Evolutionary conservation across 2,888 invertebrate species (phyloP), one percentile per base, ranked within the genome.

Genomic region (Hydropsyche betteni): DNA sequence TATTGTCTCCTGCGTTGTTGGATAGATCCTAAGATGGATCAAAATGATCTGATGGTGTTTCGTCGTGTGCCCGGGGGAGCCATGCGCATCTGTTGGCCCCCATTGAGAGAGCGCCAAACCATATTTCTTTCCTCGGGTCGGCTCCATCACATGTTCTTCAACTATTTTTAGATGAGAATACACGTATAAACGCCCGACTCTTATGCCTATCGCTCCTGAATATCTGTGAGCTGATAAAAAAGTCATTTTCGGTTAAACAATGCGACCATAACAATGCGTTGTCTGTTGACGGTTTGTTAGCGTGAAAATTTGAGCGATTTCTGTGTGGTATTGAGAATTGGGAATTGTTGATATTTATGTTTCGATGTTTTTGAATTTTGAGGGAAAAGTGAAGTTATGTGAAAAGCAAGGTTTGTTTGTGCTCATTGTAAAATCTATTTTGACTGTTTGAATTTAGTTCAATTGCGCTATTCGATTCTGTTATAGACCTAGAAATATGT

Each of bases 81-180:
- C 38, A 16, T 34, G 74, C 68, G 68, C 74, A 74, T 74, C 74
- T 74, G 74, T 74, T 74, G 68, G 68, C 74, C 68, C 68, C 74
- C 74, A 74, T 74, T 68, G 68, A 74, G 64, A 33, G 55, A 52
- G 55, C 68, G 68, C 38, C 38, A 74, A 74, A 33, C 69, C 68
- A 75, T 77, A 77, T 74, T 77, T 77, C 77, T 77, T 74, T 77
- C 77, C 38, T 74, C 77, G 76, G 68, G 34, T 55, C 55, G 53
- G 73, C 55, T 76, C 68, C 77, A 77, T 77, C 77, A 75, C 75
- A 74, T 77, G 75, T 74, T 77, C 75, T 77, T 34, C 64, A 36
- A 44, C 69, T 77, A 77, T 77, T 77, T 77, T 77, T 77, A 69
- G 69, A 69, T 10, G 44, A 44, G 10, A 44, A 44, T 10, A 44